A percentile compares a stretch with the other conserved stretches of the same genome.
phyloP scores from a whole-genome alignment of 2,888 invertebrate species.

The Amblyteles armatorius region DNA sequence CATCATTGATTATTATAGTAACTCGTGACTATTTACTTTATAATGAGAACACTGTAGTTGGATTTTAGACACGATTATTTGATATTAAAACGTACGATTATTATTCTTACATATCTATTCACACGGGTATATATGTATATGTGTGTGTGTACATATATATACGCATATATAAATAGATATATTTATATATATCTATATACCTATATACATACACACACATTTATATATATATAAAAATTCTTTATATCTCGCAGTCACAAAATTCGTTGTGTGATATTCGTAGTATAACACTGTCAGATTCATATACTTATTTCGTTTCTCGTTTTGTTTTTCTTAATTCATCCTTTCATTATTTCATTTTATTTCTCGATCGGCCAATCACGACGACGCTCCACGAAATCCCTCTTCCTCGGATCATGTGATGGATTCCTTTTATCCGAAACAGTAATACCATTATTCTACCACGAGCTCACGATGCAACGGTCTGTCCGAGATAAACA shows the following conservation, averaged over 20 bases:
- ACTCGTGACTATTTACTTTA: constrained; percentile 71
- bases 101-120: constrained; percentile 64
- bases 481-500: background rate
- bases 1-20: constrained; percentile 51
- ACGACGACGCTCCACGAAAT: background rate
- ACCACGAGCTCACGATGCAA: background rate
- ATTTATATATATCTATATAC: background rate
- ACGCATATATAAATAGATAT: constrained; percentile 43
- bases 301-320: constrained; percentile 10
- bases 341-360: constrained; percentile 23
- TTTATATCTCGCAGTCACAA: constrained; percentile 67
- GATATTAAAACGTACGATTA: constrained; percentile 69
- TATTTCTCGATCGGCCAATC: constrained; percentile 33
- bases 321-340: constrained; percentile 4
- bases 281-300: constrained; percentile 63
- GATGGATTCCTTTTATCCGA: background rate
- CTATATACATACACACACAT: constrained; percentile 44
- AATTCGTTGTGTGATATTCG: constrained; percentile 80
- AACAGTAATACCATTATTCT: constrained; percentile 3
- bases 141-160: background rate
- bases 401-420: background rate
- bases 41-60: constrained; percentile 70
- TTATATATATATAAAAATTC: constrained; percentile 50
- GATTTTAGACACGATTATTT: constrained; percentile 71
- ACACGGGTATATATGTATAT: background rate